Base-by-base conservation (phyloP, 1,140 invertebrate species). In the Neuroterus valhalla region DNA sequence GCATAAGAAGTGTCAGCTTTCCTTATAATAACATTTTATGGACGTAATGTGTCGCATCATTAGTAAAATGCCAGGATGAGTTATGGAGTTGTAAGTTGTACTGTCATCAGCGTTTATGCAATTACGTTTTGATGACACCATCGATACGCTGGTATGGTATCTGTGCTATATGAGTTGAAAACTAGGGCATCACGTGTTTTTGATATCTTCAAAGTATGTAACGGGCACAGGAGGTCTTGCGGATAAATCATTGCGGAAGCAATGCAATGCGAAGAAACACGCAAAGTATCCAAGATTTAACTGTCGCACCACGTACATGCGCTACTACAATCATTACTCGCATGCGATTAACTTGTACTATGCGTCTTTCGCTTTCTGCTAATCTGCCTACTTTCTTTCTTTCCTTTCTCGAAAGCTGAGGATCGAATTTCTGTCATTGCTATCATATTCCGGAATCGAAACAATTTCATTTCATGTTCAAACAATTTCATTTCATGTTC, bases 61-160 rank as follows among this genome's bases (percentile, higher is more conserved):
- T 14, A 12, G 12, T 52, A 52, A n/a, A n/a, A 52, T 52, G 11
- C 19, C 19, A 5, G 19, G 50, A 11, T 23, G 17, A 52, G 50
- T 23, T 23, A 52, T 21, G 23, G 23, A 52, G 19, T 21, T 21
- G 15, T 48, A n/a, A 38, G 10, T 10, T 38, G 31, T 38, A 6
- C 31, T 38, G 10, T 38, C 31, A 38, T 38, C 31, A 38, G 31
- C 31, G 31, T 38, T 48, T 21, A 21, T 21, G 10, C 17, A 21
- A 52, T 52, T 23, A 52, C 50, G 50, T 19, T 52, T 52, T 19
- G 21, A 52, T 52, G 50, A 26, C 19, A 19, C 12, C 50, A 52
- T 52, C 21, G 23, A 52, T 52, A 21, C 50, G 23, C 19, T 52
- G 50, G 10, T 52, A 12, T 21, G 21, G 10, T 52, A 52, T 52